Conservation (phyloP, 2,888 invertebrate species). For the Clusia tigrina region DNA sequence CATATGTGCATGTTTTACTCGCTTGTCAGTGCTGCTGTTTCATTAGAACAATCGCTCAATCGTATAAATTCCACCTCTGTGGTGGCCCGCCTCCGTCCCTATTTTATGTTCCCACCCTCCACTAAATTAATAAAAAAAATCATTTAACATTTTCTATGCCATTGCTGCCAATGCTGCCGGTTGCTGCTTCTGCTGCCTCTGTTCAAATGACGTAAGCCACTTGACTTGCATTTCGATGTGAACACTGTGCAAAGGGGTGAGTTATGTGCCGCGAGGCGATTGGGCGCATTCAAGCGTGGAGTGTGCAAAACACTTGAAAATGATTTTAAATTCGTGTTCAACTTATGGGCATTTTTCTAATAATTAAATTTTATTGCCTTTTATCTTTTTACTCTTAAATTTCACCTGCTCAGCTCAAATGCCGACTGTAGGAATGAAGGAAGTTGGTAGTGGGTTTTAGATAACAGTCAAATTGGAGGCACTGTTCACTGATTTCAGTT, state of each 20-base stretch:
- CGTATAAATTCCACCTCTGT: too few relatives aligned
- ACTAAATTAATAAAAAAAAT: neutral
- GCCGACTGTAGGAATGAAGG: too few relatives aligned
- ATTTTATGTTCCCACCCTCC: too few relatives aligned
- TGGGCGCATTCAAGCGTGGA: conserved; percentile 42
- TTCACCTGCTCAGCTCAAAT: neutral
- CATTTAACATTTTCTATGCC: neutral
- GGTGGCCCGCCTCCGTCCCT: too few relatives aligned
- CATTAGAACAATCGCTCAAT: too few relatives aligned
- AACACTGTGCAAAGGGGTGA: neutral
- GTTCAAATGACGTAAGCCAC: neutral
- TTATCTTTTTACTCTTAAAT: neutral
- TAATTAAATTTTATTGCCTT: conserved; percentile 18
- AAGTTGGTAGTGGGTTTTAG: too few relatives aligned
- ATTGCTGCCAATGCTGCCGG: neutral
- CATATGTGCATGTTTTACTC: too few relatives aligned
- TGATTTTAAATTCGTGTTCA: neutral
- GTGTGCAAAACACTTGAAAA: neutral
- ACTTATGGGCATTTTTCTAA: conserved; percentile 3
- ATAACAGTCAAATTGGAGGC: too few relatives aligned
- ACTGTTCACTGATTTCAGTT: too few relatives aligned
- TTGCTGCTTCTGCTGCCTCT: neutral
- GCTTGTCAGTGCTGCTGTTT: too few relatives aligned
- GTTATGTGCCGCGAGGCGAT: neutral
- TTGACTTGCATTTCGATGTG: neutral